phyloP scores from a whole-genome alignment of 2,888 invertebrate species.

The Imbricaverruca yamaguchii region DNA sequence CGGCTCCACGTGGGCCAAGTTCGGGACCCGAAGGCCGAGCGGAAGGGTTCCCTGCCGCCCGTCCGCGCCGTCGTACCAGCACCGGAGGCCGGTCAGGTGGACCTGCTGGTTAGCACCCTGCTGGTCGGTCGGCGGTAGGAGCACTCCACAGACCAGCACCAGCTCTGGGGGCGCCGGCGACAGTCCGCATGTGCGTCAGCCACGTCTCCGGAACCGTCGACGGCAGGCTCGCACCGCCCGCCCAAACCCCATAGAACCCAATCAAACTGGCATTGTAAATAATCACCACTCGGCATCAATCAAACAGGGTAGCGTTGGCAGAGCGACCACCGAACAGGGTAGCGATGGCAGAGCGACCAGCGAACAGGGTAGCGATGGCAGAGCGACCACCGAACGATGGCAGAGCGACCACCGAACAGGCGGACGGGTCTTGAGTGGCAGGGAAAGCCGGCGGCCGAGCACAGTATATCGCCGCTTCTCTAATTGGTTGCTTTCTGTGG shows the following conservation, averaged over 20 bases:
- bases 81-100: background rate
- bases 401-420: background rate
- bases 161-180: background rate
- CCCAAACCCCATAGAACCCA: background rate
- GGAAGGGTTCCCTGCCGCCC: no score
- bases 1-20: no score
- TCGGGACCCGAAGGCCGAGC: no score
- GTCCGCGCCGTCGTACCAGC: background rate
- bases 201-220: background rate
- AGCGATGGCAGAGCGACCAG: background rate
- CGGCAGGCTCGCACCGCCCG: background rate
- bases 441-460: background rate
- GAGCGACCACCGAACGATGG: background rate
- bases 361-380: background rate
- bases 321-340: background rate
- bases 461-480: background rate
- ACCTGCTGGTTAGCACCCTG: no score
- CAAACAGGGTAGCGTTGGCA: background rate
- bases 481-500: background rate
- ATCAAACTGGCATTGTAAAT: conserved; percentile 19
- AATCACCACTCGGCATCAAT: conserved; percentile 1
- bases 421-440: background rate
- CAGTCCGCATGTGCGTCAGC: background rate
- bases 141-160: no score
- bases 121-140: no score